These are phyloP conservation scores for Sebastes steindachneri DNA, from an alignment of 2,797 vertebrate species.

Conservation along the genomic window DNA sequence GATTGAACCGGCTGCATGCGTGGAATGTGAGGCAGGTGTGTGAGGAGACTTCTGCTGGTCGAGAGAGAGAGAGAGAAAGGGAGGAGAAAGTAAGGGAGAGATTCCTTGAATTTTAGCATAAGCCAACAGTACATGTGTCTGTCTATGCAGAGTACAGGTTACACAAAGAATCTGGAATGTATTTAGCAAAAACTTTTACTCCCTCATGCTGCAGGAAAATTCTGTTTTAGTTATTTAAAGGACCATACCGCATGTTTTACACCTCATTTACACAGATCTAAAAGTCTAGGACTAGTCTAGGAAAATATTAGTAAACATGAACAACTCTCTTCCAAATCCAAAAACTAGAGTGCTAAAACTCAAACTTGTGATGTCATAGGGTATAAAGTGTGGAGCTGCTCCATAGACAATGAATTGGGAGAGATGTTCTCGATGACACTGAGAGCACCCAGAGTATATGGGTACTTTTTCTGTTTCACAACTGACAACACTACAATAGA, in stretches of 20 bases:
- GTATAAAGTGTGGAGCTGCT: too few species aligned
- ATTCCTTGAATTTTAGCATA: neutral
- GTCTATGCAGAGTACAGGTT: neutral
- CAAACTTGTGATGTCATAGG: too few species aligned
- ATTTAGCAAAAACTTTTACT: neutral
- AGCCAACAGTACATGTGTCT: neutral
- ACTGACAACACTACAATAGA: too few species aligned
- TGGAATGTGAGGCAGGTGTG: conserved; percentile 60
- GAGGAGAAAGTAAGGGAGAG: neutral
- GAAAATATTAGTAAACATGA: too few species aligned
- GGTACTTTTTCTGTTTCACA: too few species aligned
- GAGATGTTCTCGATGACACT: too few species aligned
- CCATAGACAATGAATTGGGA: too few species aligned
- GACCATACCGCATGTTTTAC: neutral
- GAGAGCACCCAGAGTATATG: too few species aligned
- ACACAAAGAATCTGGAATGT: conserved; percentile 6
- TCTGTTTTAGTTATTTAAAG: neutral
- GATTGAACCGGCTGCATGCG: conserved; percentile 19
- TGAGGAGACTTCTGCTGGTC: neutral
- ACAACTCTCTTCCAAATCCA: too few species aligned
- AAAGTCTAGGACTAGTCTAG: too few species aligned
- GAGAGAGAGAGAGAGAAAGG: neutral
- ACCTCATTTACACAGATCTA: neutral
- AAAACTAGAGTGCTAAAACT: too few species aligned
- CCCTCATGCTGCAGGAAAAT: neutral